Conservation (phyloP, 2,888 invertebrate species). For the Cremastinae sp. region DNA sequence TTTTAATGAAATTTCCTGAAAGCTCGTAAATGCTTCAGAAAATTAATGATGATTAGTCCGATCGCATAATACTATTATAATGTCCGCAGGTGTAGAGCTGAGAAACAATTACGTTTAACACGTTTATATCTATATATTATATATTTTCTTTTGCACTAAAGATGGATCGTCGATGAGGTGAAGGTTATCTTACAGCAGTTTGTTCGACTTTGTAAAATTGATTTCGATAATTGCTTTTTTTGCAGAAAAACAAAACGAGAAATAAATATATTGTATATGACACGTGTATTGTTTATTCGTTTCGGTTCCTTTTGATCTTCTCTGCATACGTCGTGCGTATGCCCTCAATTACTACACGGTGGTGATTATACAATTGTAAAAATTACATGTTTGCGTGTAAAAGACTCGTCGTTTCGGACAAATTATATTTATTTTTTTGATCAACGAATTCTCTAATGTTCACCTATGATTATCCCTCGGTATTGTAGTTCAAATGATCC, state of each 20-base stretch:
- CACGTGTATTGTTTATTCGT: slow-evolving; percentile 45
- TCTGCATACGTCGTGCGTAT: slow-evolving; percentile 23
- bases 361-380: slow-evolving; percentile 39
- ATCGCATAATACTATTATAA: slow-evolving; percentile 21
- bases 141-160: slow-evolving; percentile 39
- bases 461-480: no score
- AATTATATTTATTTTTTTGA: neutral
- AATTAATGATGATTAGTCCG: slow-evolving; percentile 28
- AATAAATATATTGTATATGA: slow-evolving; percentile 48
- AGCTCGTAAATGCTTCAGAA: slow-evolving; percentile 16
- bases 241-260: slow-evolving; percentile 8
- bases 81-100: slow-evolving; percentile 10
- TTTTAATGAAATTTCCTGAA: slow-evolving; percentile 31
- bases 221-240: slow-evolving; percentile 27
- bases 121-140: slow-evolving; percentile 41
- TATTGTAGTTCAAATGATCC: no score
- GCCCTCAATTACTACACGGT: slow-evolving; percentile 21
- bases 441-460: no score
- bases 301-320: neutral
- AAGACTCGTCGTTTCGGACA: slow-evolving; percentile 9
- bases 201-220: slow-evolving; percentile 12
- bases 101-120: slow-evolving; percentile 34
- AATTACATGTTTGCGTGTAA: slow-evolving; percentile 31
- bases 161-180: slow-evolving; percentile 26
- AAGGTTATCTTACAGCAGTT: slow-evolving; percentile 24